Evolutionary conservation across 64 coral and sea anemone species (phyloP), one percentile per base, ranked within the genome.

Genomic region (Actinia tenebrosa): DNA sequence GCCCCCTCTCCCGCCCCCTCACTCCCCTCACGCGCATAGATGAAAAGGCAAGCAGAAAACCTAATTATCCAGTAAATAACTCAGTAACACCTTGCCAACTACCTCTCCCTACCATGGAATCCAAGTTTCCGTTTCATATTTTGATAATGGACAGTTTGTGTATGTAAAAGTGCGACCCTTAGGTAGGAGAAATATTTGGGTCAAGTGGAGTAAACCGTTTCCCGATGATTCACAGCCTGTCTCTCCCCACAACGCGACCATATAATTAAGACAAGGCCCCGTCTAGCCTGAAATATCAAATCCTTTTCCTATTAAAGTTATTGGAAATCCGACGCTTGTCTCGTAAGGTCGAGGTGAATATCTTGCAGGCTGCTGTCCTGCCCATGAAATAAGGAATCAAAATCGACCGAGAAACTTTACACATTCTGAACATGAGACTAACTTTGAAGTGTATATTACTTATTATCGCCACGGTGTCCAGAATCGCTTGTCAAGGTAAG

Each of bases 401-500:
- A 66, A n/a, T 20, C 18, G 60, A 64, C 22, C 18, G 20, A 66
- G n/a, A 66, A n/a, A 66, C 16, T 2, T 55, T 55, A 11, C 6
- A 55, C 10, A 58, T 66, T 7, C 19, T 66, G 20, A 66, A 10
- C n/a, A 66, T 10, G 63, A 66, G 63, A 66, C 7, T 23, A 1
- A 66, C 23, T 23, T 66, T 66, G 19, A 66, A 20, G 20, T 66
- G 3, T 66, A 8, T 66, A 22, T 10, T 5, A 66, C 5, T 66
- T 66, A 58, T 58, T 58, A 11, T 11, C 10, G 63, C 23, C 19
- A 66, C 63, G 30, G 30, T 37, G 63, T 23, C n/a, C 19, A n/a
- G 63, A 20, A 66, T 66, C n/a, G 63, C n/a, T 20, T 66, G 63
- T 66, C 63, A 66, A 66, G 63, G 63, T 66, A 66, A 66, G 63